Evolutionary conservation across 53 echinoderm and acorn worm genomes (phyloP).

Genomic region (Actinopyga echinites): DNA sequence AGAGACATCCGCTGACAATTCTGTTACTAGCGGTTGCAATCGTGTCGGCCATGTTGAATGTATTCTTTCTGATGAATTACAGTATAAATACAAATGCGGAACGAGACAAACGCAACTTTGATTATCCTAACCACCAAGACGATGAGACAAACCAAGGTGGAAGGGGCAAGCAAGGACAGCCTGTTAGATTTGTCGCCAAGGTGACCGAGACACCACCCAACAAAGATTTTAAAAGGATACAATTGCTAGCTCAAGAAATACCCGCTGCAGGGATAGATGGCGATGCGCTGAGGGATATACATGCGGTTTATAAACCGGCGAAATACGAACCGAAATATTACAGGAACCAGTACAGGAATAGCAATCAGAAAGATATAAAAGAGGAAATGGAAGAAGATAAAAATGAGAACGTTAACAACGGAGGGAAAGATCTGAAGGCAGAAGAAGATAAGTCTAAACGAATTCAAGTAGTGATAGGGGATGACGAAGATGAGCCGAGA

Average conservation of each 20-base stretch:
- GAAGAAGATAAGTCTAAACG: slow-evolving; percentile 23
- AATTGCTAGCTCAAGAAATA: background rate
- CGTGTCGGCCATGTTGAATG: background rate
- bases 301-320: background rate
- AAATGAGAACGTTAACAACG: slow-evolving; percentile 1
- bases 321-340: background rate
- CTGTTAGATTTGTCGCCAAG: background rate
- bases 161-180: too few relatives aligned
- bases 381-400: too few relatives aligned
- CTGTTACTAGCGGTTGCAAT: background rate
- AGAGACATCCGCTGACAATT: background rate
- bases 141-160: too few relatives aligned
- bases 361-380: too few relatives aligned
- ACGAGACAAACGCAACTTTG: too few relatives aligned
- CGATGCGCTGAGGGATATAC: background rate
- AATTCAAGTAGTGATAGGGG: background rate
- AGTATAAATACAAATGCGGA: background rate
- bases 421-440: slow-evolving; percentile 28
- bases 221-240: background rate
- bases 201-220: background rate
- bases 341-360: background rate
- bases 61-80: background rate
- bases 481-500: background rate
- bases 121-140: too few relatives aligned
- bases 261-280: background rate